Evolutionary conservation across 2,797 vertebrate genomes (phyloP).

Genomic region (Malurus splendens): DNA sequence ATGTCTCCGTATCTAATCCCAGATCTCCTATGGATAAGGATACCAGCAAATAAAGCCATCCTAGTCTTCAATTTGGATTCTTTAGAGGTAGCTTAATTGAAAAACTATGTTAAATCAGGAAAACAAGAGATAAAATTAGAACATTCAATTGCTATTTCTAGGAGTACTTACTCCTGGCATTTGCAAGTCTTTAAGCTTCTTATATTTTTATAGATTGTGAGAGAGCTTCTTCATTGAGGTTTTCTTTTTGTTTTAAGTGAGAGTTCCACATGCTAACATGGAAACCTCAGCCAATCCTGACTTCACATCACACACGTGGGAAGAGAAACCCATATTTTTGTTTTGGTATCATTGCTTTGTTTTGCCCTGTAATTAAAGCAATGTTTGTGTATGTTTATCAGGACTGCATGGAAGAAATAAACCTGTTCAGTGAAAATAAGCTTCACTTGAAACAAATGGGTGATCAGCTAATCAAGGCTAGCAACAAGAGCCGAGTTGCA

Average conservation of each 20-base stretch:
- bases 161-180: neutral
- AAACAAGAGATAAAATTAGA: neutral
- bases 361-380: neutral
- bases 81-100: neutral
- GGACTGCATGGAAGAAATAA: constrained; percentile 97
- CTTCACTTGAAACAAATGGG: constrained; percentile 88
- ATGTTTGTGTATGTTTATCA: constrained; percentile 58
- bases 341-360: neutral
- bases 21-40: neutral
- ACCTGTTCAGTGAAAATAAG: constrained; percentile 89
- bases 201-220: neutral
- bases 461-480: constrained; percentile 85
- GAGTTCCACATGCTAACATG: neutral
- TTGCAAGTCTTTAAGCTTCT: constrained; percentile 2
- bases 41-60: neutral
- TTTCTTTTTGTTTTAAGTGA: neutral
- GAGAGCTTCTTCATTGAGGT: neutral
- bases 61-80: neutral
- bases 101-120: neutral
- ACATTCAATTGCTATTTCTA: neutral
- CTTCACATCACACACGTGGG: neutral
- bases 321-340: neutral
- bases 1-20: neutral
- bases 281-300: neutral
- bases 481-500: constrained; percentile 79